Evolutionary conservation across 2,113 vertebrate species (phyloP), one percentile per base, ranked within the genome.

Genomic region (Isichthys henryi): DNA sequence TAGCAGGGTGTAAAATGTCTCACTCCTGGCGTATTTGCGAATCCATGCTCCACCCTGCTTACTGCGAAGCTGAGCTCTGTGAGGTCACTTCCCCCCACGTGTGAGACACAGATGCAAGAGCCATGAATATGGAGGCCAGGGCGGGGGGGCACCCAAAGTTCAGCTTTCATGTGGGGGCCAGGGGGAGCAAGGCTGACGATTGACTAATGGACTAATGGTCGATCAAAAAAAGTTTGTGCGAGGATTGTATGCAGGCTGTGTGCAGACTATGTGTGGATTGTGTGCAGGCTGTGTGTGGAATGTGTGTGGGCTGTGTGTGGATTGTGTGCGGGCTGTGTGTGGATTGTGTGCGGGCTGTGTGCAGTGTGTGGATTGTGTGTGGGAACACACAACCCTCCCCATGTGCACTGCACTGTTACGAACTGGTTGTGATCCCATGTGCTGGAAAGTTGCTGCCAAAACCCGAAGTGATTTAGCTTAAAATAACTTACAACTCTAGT

Each of bases 401-500:
- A 50, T 74, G 74, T 21, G 13, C 15, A 13, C 39, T 21, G 77
- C 77, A 48, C 10, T n/a, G 0, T 27, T 49, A 19, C 21, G 15
- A 6, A 23, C 19, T 95, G 94, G 95, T 93, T 23, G 93, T 97
- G 97, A 97, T 97, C 96, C 15, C 97, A 95, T 88, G 53, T 97
- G 11, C 97, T 96, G 96, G 97, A 97, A 98, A 97, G 97, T 97
- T 98, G 97, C 96, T 95, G 95, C 96, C 92, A 94, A 97, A 96
- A 97, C 96, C 95, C 97, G 96, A 96, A 96, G 95, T 50, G 95
- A 97, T 98, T 98, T 97, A 97, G 96, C 96, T 97, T 97, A 97
- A 97, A 98, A 98, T 98, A 96, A 97, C 97, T 97, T 97, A 97
- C 96, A 98, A 96, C 96, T 94, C 95, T 93, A 97, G 97, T 97